These are phyloP conservation scores for Orussus abietinus DNA, from an alignment of 1,140 invertebrate species.

Conservation along the genomic window DNA sequence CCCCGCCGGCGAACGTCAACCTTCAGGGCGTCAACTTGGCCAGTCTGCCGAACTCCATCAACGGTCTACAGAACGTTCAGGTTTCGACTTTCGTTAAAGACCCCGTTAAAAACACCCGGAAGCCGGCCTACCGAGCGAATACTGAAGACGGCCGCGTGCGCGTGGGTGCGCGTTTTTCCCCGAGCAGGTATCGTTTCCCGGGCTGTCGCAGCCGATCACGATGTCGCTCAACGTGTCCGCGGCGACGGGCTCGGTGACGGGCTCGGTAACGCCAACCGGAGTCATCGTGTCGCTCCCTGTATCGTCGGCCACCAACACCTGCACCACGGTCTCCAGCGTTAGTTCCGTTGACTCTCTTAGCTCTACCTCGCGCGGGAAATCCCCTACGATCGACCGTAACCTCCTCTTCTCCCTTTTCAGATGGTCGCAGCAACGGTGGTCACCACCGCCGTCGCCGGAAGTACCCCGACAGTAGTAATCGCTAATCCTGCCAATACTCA, in stretches of 20 bases:
- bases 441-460: slow-evolving; percentile 49
- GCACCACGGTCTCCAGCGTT: slow-evolving; percentile 51
- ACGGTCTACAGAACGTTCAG: slow-evolving; percentile 75
- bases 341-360: slow-evolving; percentile 32
- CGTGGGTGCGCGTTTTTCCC: too few relatives aligned
- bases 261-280: slow-evolving; percentile 57
- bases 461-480: slow-evolving; percentile 53
- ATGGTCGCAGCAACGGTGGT: slow-evolving; percentile 49
- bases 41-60: slow-evolving; percentile 67
- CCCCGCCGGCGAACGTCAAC: slow-evolving; percentile 59
- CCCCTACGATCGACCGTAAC: too few relatives aligned
- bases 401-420: slow-evolving; percentile 39
- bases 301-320: slow-evolving; percentile 50
- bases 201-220: slow-evolving; percentile 73
- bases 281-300: slow-evolving; percentile 56
- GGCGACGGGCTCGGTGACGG: slow-evolving; percentile 51
- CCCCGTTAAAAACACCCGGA: too few relatives aligned
- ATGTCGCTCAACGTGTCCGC: slow-evolving; percentile 67
- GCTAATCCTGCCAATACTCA: slow-evolving; percentile 56
- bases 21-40: slow-evolving; percentile 74
- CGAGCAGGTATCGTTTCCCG: slow-evolving; percentile 76
- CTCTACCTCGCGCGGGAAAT: too few relatives aligned
- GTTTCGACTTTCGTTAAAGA: too few relatives aligned
- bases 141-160: too few relatives aligned
- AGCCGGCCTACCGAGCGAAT: too few relatives aligned